Evolutionary conservation across 2,113 vertebrate species (phyloP).

Genomic region (Anseranas semipalmata): DNA sequence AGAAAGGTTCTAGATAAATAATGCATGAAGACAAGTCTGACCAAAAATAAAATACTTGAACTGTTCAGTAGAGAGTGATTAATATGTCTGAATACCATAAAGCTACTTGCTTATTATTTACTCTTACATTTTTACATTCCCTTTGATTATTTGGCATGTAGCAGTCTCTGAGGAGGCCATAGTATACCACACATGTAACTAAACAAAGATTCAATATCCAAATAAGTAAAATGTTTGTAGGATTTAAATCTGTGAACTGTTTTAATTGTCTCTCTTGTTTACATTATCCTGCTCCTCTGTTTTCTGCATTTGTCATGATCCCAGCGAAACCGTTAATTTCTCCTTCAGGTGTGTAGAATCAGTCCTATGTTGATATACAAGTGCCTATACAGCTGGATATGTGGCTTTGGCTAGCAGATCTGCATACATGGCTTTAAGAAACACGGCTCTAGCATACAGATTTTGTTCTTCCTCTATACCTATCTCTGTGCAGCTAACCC

Average conservation of each 20-base stretch:
- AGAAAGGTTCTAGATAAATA: neutral
- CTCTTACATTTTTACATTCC: constrained; percentile 7
- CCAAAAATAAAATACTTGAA: neutral
- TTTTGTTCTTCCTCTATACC: neutral
- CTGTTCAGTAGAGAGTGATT: neutral
- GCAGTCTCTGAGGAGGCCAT: constrained; percentile 19
- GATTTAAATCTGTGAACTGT: constrained; percentile 28
- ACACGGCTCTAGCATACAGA: neutral
- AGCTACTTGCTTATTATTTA: neutral
- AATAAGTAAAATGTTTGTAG: constrained; percentile 31
- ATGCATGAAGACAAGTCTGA: neutral
- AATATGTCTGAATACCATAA: neutral
- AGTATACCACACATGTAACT: neutral
- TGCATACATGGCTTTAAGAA: neutral
- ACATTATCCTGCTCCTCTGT: neutral
- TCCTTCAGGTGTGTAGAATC: neutral
- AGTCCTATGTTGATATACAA: neutral
- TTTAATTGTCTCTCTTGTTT: constrained; percentile 1
- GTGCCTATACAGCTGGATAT: neutral
- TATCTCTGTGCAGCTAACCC: neutral
- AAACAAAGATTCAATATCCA: neutral
- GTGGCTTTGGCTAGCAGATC: neutral
- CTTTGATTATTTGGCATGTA: neutral
- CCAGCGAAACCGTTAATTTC: neutral
- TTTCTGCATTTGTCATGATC: neutral